These are phyloP conservation scores for Drosophila quadrilineata DNA, from an alignment of 1,140 invertebrate genomes.

Conservation along the genomic window DNA sequence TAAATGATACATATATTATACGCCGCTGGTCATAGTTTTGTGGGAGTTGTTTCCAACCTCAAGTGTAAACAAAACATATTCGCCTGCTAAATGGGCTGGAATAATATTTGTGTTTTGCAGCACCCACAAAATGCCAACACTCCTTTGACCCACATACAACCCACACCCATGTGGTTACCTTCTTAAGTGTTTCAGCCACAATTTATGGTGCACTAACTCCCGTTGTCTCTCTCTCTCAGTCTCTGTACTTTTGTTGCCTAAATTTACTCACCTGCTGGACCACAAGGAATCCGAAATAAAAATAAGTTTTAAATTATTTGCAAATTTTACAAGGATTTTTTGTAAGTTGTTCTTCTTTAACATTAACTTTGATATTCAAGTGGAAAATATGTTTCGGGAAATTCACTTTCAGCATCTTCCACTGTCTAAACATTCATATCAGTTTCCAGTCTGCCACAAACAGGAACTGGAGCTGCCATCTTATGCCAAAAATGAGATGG, in stretches of 20 bases:
- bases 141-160: background rate
- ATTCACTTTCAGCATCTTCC: too few species aligned
- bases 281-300: background rate
- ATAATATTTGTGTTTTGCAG: background rate
- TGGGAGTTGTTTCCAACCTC: background rate
- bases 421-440: constrained; percentile 16
- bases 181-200: constrained; percentile 3
- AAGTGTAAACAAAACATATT: background rate
- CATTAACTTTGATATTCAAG: background rate
- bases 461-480: too few species aligned
- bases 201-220: background rate
- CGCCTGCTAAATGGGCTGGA: background rate
- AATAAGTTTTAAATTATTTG: too few species aligned
- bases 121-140: background rate
- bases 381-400: background rate
- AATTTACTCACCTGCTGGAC: background rate
- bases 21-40: background rate
- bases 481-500: background rate
- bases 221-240: background rate
- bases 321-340: too few species aligned
- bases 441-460: background rate
- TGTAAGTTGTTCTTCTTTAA: background rate
- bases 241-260: background rate
- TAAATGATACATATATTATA: background rate
- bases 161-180: background rate